Evolutionary conservation across 2,113 vertebrate genomes (phyloP).

Genomic region (Aythya baeri): DNA sequence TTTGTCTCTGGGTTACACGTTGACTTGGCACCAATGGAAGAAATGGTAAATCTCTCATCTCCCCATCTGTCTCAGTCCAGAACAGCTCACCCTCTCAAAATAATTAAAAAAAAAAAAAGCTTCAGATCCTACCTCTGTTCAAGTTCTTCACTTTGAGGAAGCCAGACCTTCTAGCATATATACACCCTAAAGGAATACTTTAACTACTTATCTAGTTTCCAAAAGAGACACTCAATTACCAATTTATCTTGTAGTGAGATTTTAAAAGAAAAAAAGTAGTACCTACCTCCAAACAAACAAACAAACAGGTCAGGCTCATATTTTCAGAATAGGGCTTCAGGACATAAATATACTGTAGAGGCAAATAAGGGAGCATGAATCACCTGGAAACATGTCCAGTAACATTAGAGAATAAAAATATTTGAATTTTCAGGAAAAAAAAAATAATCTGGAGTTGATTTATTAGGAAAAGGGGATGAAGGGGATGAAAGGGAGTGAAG

Average conservation of each 20-base stretch:
- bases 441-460: background rate
- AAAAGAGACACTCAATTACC: background rate
- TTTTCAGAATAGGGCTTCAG: background rate
- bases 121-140: background rate
- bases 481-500: background rate
- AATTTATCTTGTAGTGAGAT: background rate
- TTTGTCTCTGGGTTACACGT: fast-evolving
- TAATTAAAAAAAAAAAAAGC: background rate
- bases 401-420: background rate
- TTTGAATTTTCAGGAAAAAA: background rate
- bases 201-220: background rate
- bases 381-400: background rate
- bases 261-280: background rate
- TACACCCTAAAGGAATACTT: background rate
- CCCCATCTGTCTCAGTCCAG: background rate
- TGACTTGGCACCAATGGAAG: background rate
- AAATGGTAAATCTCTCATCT: background rate
- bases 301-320: background rate
- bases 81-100: background rate
- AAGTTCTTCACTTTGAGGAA: background rate
- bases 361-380: background rate
- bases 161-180: background rate
- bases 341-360: background rate
- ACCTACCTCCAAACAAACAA: background rate
- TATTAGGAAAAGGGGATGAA: background rate